Conservation (phyloP, 2,797 vertebrate species). For the Enteromius afrohamiltoni region DNA sequence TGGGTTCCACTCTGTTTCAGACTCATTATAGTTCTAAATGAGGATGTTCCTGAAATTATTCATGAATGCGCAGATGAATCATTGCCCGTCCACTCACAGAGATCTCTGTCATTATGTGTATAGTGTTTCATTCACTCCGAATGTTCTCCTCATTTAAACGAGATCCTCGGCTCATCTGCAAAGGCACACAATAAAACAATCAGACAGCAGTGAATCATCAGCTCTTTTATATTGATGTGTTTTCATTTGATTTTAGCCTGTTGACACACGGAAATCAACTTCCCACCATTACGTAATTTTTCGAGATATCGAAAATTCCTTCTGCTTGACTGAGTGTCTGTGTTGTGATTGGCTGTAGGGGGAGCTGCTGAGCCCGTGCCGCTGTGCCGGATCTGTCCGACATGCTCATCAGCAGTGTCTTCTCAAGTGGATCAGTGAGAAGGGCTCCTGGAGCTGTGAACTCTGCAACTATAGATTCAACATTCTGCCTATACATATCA, state of each 20-base stretch:
- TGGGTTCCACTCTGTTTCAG: conserved; percentile 16
- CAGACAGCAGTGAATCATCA: not conserved
- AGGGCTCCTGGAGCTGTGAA: conserved; percentile 94
- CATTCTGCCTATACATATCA: conserved; percentile 93
- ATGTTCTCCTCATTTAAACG: not conserved
- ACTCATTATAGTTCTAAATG: conserved; percentile 40
- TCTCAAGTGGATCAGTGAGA: conserved; percentile 97
- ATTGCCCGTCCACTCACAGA: conserved; percentile 23
- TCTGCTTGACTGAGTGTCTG: not conserved
- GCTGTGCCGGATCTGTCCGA: conserved; percentile 91
- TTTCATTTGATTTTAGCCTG: not conserved
- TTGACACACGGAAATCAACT: too few species aligned
- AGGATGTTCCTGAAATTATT: conserved; percentile 43
- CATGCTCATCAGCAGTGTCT: conserved; percentile 94
- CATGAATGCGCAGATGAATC: conserved; percentile 35
- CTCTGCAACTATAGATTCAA: conserved; percentile 96
- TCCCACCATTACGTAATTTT: too few species aligned
- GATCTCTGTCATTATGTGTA: conserved; percentile 1
- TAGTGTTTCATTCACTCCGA: conserved; percentile 22
- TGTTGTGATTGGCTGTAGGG: conserved; percentile 76
- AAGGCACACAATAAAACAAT: conserved; percentile 1
- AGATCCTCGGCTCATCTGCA: not conserved
- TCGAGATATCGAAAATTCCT: too few species aligned
- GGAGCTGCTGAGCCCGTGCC: conserved; percentile 90
- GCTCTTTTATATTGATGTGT: not conserved